Base-by-base conservation (phyloP, 2,888 invertebrate species). In the Pterostichus niger region DNA sequence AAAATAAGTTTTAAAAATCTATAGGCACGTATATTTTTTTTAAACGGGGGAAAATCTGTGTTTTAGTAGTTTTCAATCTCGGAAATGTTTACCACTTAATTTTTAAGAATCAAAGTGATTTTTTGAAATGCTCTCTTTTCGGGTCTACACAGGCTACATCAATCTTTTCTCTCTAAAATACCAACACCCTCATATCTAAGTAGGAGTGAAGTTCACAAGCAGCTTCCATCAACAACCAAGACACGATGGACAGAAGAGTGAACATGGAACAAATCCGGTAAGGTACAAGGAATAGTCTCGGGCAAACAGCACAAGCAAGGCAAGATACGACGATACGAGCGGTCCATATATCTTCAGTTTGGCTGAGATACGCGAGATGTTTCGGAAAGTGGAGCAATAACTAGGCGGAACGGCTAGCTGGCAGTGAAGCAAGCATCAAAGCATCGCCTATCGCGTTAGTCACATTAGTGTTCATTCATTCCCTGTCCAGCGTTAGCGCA, bases 301-400 rank as follows among this genome's bases (percentile, higher is more conserved):
- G 35, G 33, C n/a, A 64, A 2, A 64, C 35, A 56, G 56, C 56
- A 49, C n/a, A 49, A 49, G 49, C 49, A 13, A 56, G 24, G 56
- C 9, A 64, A 64, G 64, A 64, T 64, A 64, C 35, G 64, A 33
- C 64, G 71, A 71, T 71, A 71, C 10, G 71, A 71, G 10, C 59
- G 44, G 10, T 40, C 77, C 59, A 77, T 77, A 77, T 77, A 77
- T 77, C 77, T 77, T 59, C 35, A 59, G 40, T 59, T 77, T 77
- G 77, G 77, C 59, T 17, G 77, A 40, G 77, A 54, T 77, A 77
- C 77, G 77, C 77, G 77, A 77, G 77, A 77, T 77, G 77, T 77
- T 77, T 77, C 77, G 59, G 59, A 77, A 77, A 77, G 59, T 59
- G 77, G 40, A 59, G 77, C 56, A 77, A 77, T 77, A 77, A 54